A percentile compares a stretch with the other conserved stretches of the same genome.
phyloP scores from a whole-genome alignment of 2,113 vertebrate species.

The Odobenus rosmarus region DNA sequence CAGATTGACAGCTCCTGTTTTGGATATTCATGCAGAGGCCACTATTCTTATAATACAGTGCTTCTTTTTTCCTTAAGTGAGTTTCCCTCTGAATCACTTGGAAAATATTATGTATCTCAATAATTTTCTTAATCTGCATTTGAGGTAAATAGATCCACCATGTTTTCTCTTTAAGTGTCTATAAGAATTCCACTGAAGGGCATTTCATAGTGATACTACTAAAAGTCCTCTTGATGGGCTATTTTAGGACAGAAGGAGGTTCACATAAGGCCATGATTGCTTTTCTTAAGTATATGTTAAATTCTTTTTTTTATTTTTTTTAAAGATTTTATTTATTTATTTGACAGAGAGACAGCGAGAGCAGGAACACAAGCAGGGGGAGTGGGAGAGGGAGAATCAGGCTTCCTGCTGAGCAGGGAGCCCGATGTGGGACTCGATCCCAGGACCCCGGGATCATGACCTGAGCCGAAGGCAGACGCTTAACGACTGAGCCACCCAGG shows the following conservation, averaged over 20 bases:
- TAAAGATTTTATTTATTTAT: no score
- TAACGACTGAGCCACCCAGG: no score
- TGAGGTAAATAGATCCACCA: background rate
- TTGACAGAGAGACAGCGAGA: no score
- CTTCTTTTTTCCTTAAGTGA: background rate
- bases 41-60: background rate
- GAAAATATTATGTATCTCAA: background rate
- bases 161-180: background rate
- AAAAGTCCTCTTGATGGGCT: background rate
- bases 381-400: no score
- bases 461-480: no score
- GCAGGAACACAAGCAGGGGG: no score
- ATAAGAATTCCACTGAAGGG: background rate
- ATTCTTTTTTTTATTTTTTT: no score
- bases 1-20: constrained; percentile 4
- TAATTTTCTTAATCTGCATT: constrained; percentile 16
- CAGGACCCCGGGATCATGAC: no score
- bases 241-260: background rate
- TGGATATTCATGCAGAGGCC: background rate
- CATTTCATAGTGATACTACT: constrained; percentile 1
- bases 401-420: no score
- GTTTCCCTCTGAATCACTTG: constrained; percentile 17
- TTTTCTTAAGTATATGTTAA: background rate
- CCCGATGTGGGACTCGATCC: no score
- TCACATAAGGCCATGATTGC: background rate